These are phyloP conservation scores for Tapirus terrestris DNA, from an alignment of 2,113 vertebrate genomes.

Conservation along the genomic window DNA sequence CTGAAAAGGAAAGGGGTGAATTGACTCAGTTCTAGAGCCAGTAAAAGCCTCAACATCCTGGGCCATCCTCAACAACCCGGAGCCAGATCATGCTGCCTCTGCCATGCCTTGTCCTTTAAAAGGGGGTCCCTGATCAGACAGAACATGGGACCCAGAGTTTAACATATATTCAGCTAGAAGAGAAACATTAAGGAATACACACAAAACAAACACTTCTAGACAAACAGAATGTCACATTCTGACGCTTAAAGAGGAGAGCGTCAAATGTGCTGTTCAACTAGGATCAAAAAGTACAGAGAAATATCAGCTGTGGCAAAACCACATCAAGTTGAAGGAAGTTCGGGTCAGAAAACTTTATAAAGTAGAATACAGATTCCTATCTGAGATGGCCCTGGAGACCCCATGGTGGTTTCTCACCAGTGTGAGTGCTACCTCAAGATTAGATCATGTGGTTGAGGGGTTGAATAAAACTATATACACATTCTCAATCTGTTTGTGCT, in stretches of 20 bases:
- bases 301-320: not conserved
- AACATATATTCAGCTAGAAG: slow-evolving; percentile 71
- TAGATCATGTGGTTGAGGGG: not conserved
- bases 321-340: not conserved
- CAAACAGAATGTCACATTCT: slow-evolving; percentile 82
- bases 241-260: slow-evolving; percentile 76
- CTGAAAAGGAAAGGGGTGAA: not conserved
- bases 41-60: not conserved
- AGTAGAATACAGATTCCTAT: not conserved
- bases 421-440: not conserved
- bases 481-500: not conserved
- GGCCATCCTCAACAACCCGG: not conserved
- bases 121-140: not conserved
- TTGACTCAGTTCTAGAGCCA: not conserved
- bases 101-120: not conserved
- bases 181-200: slow-evolving; percentile 82
- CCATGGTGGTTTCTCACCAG: not conserved
- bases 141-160: not conserved
- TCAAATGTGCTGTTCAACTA: not conserved
- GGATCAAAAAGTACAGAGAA: not conserved
- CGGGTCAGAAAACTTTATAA: not conserved
- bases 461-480: not conserved
- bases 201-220: slow-evolving; percentile 82
- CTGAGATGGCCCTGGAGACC: not conserved
- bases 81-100: not conserved